Base-by-base conservation (phyloP, 2,797 vertebrate species). In the Anas bahamensis region DNA sequence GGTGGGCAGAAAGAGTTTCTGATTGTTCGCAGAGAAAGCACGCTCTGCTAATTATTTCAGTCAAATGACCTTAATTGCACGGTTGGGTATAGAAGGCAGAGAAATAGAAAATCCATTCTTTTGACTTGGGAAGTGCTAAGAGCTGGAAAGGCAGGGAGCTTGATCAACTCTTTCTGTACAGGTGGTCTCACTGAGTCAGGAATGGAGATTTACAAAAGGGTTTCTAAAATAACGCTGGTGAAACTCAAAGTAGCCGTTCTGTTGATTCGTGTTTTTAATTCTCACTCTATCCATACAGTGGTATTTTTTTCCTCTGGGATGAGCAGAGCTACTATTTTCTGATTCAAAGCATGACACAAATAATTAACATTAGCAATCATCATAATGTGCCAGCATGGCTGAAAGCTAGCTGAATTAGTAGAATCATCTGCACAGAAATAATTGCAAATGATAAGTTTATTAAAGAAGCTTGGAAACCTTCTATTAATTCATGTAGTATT, bases 401-500 rank as follows among this genome's bases (percentile, higher is more conserved):
- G 44, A 87, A 92, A 63, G 73, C 84, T 82, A 6, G 0, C 74
- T 88, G 93, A 84, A 92, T 89, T 83, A 88, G 63, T 14, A 68
- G 66, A 87, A 96, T 84, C 59, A 89, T 93, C 92, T 87, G 46
- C 83, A 85, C 12, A 33, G 76, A 89, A 94, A 74, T 59, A 94
- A 90, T 8, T 89, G 89, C 77, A 91, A 93, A 93, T 41, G 13
- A 78, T 63, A 94, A 88, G 57, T 92, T 89, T 72, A 93, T 35
- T 89, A 80, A 90, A 70, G 71, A 84, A 33, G 75, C 83, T 64
- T 82, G n/a, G 91, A 91, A 84, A 78, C 81, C 50, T 66, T 91
- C 83, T 91, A 93, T 91, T 96, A 94, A 88, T 93, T 95, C 17
- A 71, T 82, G 76, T 42, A 95, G 68, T 35, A 69, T 64, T 90